These are phyloP conservation scores for Pycnonotus jocosus DNA, from an alignment of 2,113 vertebrate species.

Conservation along the genomic window DNA sequence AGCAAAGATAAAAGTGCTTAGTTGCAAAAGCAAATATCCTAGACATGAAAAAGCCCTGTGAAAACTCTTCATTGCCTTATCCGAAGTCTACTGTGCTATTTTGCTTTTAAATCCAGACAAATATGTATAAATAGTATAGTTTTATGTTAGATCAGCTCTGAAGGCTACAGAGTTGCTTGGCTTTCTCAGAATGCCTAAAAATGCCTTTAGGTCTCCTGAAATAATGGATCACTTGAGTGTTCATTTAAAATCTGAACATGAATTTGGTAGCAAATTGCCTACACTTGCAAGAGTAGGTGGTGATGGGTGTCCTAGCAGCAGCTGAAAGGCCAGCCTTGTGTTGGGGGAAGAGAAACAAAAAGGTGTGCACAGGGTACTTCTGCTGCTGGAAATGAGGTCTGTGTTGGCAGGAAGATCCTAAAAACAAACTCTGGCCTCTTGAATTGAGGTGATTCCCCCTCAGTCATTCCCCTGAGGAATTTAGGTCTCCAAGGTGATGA, in stretches of 20 bases:
- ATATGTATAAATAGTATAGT: neutral
- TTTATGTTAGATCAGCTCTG: neutral
- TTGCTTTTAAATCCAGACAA: neutral
- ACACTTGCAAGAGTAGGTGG: neutral
- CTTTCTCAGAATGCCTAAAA: neutral
- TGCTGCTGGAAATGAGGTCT: neutral
- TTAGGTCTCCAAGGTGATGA: neutral
- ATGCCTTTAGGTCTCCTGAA: neutral
- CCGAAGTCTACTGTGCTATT: neutral
- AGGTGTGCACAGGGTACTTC: neutral
- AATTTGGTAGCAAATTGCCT: neutral
- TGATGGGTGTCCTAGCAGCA: neutral
- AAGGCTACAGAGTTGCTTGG: neutral
- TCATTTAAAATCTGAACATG: neutral
- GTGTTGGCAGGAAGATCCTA: neutral
- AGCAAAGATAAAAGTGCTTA: neutral
- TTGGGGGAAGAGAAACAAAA: neutral
- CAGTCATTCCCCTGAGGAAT: neutral
- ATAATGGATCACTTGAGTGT: neutral
- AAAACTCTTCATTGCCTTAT: neutral
- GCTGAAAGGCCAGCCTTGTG: neutral
- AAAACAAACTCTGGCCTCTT: neutral
- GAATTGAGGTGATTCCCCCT: neutral
- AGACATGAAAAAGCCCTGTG: neutral
- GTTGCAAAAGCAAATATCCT: neutral